Conservation (phyloP, 2,888 invertebrate genomes). For the Petrophora chlorosata region DNA sequence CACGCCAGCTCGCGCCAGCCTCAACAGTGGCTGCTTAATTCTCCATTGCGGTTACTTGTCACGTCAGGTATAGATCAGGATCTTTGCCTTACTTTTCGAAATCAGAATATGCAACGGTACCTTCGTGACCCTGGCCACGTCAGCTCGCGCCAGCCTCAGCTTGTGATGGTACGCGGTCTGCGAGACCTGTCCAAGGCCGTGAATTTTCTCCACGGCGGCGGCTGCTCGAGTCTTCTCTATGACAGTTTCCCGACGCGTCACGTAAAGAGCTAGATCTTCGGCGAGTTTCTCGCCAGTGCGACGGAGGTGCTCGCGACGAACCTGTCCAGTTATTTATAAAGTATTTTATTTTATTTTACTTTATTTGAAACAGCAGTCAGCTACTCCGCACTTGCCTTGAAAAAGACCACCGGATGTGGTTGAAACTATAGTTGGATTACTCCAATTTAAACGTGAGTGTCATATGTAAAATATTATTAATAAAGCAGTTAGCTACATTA, state of each 20-base stretch:
- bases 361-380: too few species aligned
- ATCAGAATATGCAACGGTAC: slow-evolving; percentile 50
- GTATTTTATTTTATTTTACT: too few species aligned
- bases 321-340: slow-evolving; percentile 51
- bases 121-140: slow-evolving; percentile 70
- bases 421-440: too few species aligned
- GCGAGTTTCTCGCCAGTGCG: slow-evolving; percentile 71
- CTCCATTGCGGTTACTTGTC: slow-evolving; percentile 73
- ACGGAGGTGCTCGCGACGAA: slow-evolving; percentile 73
- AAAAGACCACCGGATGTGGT: too few species aligned
- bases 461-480: too few species aligned
- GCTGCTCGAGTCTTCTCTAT: slow-evolving; percentile 67
- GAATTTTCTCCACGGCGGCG: slow-evolving; percentile 68
- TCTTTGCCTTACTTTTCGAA: slow-evolving; percentile 73
- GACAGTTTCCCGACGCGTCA: slow-evolving; percentile 71
- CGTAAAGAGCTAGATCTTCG: slow-evolving; percentile 72
- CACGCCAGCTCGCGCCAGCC: slow-evolving; percentile 69
- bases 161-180: slow-evolving; percentile 70
- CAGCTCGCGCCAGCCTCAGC: slow-evolving; percentile 66
- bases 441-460: too few species aligned
- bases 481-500: too few species aligned
- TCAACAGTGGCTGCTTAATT: too few species aligned
- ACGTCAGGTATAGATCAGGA: slow-evolving; percentile 69
- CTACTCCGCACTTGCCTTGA: too few species aligned
- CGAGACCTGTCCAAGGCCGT: slow-evolving; percentile 58